A percentile compares a stretch with the other conserved stretches of the same genome.
phyloP scores from a whole-genome alignment of 2,113 vertebrate genomes.

The Saimiri boliviensis region DNA sequence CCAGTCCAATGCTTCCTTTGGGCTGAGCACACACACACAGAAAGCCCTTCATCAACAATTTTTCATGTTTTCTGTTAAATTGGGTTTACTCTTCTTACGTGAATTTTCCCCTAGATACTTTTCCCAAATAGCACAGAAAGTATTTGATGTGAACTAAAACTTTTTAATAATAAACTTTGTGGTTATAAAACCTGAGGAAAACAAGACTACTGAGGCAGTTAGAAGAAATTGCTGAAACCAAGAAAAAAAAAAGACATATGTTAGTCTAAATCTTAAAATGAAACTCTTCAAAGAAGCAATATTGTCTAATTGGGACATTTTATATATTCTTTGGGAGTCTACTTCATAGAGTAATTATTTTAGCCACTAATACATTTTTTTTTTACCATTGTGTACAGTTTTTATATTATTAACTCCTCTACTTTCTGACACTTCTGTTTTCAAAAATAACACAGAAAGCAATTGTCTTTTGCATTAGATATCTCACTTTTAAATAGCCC shows the following conservation, averaged over 20 bases:
- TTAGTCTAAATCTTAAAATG: constrained; percentile 12
- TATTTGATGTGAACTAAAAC: constrained; percentile 60
- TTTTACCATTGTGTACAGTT: not conserved
- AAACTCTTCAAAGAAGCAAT: not conserved
- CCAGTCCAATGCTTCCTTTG: constrained; percentile 46
- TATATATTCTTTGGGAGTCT: not conserved
- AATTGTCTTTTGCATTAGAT: not conserved
- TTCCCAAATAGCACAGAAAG: constrained; percentile 50
- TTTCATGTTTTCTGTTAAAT: constrained; percentile 66
- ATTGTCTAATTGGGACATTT: constrained; percentile 21
- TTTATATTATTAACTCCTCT: not conserved
- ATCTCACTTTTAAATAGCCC: not conserved
- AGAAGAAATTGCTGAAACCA: not conserved
- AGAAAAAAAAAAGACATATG: not conserved
- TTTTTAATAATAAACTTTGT: constrained; percentile 66
- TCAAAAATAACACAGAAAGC: not conserved
- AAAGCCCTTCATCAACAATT: constrained; percentile 69
- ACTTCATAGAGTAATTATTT: not conserved
- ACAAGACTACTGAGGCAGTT: constrained; percentile 1
- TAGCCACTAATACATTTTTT: not conserved
- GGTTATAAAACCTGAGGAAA: constrained; percentile 38
- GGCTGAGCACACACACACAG: constrained; percentile 23
- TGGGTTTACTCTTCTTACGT: constrained; percentile 62
- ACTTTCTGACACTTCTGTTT: not conserved
- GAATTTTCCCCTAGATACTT: constrained; percentile 59